Conservation (phyloP, 2,888 invertebrate genomes). For the Drosophila falleni region DNA sequence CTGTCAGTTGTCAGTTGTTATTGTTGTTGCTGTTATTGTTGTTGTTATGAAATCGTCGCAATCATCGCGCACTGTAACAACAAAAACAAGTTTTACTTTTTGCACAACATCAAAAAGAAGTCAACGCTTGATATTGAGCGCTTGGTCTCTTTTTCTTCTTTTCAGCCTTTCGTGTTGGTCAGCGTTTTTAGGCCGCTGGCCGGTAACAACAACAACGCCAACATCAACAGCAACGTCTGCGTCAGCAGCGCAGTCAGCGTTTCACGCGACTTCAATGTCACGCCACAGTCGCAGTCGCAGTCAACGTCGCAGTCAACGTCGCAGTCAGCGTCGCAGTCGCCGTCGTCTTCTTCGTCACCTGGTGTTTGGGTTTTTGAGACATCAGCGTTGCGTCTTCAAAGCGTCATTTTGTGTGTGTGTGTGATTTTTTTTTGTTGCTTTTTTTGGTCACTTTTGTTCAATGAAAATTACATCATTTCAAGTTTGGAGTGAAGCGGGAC, state of each 20-base stretch:
- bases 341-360: conserved; percentile 31
- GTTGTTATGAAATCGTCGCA: conserved; percentile 73
- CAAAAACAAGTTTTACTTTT: conserved; percentile 72
- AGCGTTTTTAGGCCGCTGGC: conserved; percentile 73
- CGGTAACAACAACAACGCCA: conserved; percentile 26
- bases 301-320: conserved; percentile 23
- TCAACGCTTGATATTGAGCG: conserved; percentile 72
- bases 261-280: conserved; percentile 73
- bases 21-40: conserved; percentile 39
- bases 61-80: conserved; percentile 63
- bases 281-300: conserved; percentile 46
- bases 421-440: conserved; percentile 13
- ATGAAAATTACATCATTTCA: conserved; percentile 68
- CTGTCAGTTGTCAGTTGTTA: conserved; percentile 17
- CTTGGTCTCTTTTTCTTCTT: conserved; percentile 69
- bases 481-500: conserved; percentile 51
- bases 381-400: conserved; percentile 58
- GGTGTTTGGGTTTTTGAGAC: conserved; percentile 38
- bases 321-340: conserved; percentile 7
- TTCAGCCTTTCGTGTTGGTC: conserved; percentile 32
- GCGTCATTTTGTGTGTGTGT: conserved; percentile 43
- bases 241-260: conserved; percentile 16
- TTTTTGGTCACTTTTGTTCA: conserved; percentile 65
- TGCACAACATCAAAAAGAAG: conserved; percentile 62
- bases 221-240: conserved; percentile 4